phyloP scores from a whole-genome alignment of 2,797 vertebrate species.

The Euphonia xanthogaster region DNA sequence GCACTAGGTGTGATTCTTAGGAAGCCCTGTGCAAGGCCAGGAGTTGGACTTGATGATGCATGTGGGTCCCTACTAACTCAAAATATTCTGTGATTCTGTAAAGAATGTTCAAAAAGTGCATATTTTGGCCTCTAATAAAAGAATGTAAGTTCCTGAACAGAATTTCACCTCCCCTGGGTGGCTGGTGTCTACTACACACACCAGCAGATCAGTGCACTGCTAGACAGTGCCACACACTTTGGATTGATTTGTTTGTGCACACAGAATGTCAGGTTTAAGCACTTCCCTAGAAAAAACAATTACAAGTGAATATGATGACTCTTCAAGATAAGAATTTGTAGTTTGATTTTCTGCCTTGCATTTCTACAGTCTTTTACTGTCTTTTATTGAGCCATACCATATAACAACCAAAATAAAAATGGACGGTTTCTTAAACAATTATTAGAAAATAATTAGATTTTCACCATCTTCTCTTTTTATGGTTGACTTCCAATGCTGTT shows the following conservation, averaged over 20 bases:
- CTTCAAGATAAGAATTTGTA: not conserved
- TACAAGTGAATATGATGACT: not conserved
- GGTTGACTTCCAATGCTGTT: not conserved
- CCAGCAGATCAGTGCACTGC: not conserved
- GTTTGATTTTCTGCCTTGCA: not conserved
- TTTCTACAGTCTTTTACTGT: not conserved
- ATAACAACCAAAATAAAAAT: not conserved
- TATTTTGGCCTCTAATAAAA: not conserved
- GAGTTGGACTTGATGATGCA: not conserved
- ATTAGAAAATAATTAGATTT: not conserved
- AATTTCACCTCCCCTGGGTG: not conserved
- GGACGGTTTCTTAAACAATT: not conserved
- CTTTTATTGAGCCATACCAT: not conserved
- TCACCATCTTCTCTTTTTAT: not conserved
- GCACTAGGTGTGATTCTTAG: rapidly evolving
- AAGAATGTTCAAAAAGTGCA: not conserved
- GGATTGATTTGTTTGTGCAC: not conserved
- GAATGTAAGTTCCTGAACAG: not conserved
- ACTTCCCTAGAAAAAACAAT: not conserved
- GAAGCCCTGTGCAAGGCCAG: not conserved
- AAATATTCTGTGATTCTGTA: not conserved
- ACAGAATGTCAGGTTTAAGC: not conserved
- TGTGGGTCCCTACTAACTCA: not conserved
- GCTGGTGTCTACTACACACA: rapidly evolving
- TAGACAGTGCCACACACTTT: not conserved